Evolutionary conservation across 2,797 vertebrate species (phyloP), one percentile per base, ranked within the genome.

Genomic region (Mycteria americana): DNA sequence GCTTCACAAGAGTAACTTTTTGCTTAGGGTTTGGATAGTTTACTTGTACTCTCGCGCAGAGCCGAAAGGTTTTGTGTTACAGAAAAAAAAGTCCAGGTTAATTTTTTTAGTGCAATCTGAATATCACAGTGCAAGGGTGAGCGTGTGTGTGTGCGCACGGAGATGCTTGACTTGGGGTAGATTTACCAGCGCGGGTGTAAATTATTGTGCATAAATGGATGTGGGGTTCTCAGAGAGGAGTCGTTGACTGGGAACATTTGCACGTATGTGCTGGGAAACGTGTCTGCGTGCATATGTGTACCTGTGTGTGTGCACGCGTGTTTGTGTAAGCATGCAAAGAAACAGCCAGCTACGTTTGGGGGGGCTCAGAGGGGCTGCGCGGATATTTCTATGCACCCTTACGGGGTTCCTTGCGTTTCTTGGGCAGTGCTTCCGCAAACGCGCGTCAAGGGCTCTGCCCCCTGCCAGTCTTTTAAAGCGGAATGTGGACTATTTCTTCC

Each of bases 261-360:
- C 15, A 24, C 2, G 0, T 10, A 4, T 4, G 15, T 25, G 45
- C 37, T 79, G 82, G 51, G 53, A 35, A 25, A 7, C 2, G 7
- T 12, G 22, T 14, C 16, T 11, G 14, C 31, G 30, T 7, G 46
- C 13, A 1, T 10, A 10, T 7, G 11, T 24, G 46, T 6, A 4
- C 7, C 1, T 10, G 14, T 21, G 18, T 41, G 35, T 25, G 43
- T 39, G 14, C 33, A 9, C 1, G 16, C 19, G 51, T 46, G 73
- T 51, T 12, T 15, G 25, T 31, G 68, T n/a, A 5, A 59, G 39
- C 11, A 1, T 7, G 25, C 43, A 35, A 13, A 57, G 79, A 18
- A 48, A 22, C 45, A 35, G 13, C 53, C 53, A 2, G 11, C 0
- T 3, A 2, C 0, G 1, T 27, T 6, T 1, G 2, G 48, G 72